phyloP scores from a whole-genome alignment of 2,113 vertebrate genomes.

The Cololabis saira region DNA sequence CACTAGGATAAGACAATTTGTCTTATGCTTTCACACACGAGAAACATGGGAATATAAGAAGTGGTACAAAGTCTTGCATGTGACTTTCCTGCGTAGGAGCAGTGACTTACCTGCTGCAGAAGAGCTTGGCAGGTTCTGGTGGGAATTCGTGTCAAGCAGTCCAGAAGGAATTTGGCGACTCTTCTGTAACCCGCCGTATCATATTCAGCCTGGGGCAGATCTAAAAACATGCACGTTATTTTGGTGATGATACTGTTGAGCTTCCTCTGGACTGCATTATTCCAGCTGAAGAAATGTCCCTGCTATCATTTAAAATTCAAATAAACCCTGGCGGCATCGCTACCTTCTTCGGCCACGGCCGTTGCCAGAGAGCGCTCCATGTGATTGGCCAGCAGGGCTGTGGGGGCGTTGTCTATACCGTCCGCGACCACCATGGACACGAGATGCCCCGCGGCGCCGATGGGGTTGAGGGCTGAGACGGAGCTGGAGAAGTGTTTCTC shows the following conservation, averaged over 20 bases:
- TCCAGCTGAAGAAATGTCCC: background rate
- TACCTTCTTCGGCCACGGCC: slow-evolving; percentile 77
- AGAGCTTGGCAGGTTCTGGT: slow-evolving; percentile 76
- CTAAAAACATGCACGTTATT: slow-evolving; percentile 42
- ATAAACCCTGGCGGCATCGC: background rate
- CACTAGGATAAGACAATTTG: too few relatives aligned
- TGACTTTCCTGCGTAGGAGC: too few relatives aligned
- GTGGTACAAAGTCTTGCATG: too few relatives aligned
- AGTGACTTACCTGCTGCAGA: slow-evolving; percentile 76
- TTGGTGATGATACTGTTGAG: background rate
- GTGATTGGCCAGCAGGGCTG: slow-evolving; percentile 83
- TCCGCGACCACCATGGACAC: slow-evolving; percentile 81
- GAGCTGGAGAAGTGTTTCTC: slow-evolving; percentile 76
- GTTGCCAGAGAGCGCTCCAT: slow-evolving; percentile 78
- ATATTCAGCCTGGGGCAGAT: slow-evolving; percentile 66
- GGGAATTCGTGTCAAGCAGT: slow-evolving; percentile 78
- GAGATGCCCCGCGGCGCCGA: slow-evolving; percentile 79
- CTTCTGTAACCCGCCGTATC: slow-evolving; percentile 60
- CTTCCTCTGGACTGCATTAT: background rate
- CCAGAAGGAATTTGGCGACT: slow-evolving; percentile 78
- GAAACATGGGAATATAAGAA: too few relatives aligned
- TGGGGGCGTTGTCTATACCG: slow-evolving; percentile 77
- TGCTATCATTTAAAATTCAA: background rate
- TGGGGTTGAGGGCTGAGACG: slow-evolving; percentile 58
- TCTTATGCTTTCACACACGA: too few relatives aligned